A percentile compares a stretch with the other conserved stretches of the same genome.
Conservation (phyloP, 2,113 vertebrate genomes). For the Dipodomys merriami region DNA sequence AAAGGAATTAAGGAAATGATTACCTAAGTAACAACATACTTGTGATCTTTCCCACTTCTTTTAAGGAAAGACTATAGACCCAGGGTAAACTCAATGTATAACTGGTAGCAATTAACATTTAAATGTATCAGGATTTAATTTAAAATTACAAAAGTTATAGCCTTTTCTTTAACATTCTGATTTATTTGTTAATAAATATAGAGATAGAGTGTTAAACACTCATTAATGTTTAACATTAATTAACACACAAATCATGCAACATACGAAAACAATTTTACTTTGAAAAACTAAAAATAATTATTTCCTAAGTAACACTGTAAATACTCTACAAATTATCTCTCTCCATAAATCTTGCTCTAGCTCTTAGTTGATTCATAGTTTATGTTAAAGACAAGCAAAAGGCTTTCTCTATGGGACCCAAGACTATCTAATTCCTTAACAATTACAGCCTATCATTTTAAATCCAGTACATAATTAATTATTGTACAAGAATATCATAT, state of each 20-base stretch:
- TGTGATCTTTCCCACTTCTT: not conserved
- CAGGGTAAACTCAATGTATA: not conserved
- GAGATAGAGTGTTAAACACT: not conserved
- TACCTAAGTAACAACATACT: not conserved
- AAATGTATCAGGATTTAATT: conserved; percentile 25
- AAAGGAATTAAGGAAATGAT: conserved; percentile 33
- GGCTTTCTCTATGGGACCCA: not conserved
- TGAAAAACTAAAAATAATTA: conserved; percentile 27
- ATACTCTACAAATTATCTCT: not conserved
- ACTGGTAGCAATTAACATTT: not conserved
- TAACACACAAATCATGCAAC: no score
- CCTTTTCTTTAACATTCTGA: not conserved
- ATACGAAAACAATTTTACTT: not conserved
- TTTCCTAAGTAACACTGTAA: not conserved
- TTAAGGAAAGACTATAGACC: not conserved
- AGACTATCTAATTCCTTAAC: not conserved
- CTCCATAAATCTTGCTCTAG: not conserved
- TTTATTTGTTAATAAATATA: conserved; percentile 18
- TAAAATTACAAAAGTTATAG: not conserved
- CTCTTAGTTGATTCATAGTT: not conserved
- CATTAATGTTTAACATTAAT: not conserved
- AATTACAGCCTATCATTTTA: not conserved
- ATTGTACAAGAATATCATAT: not conserved
- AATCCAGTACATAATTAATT: not conserved
- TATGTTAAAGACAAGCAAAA: not conserved